Base-by-base conservation (phyloP, 2,888 invertebrate species). In the Dynastes maya region DNA sequence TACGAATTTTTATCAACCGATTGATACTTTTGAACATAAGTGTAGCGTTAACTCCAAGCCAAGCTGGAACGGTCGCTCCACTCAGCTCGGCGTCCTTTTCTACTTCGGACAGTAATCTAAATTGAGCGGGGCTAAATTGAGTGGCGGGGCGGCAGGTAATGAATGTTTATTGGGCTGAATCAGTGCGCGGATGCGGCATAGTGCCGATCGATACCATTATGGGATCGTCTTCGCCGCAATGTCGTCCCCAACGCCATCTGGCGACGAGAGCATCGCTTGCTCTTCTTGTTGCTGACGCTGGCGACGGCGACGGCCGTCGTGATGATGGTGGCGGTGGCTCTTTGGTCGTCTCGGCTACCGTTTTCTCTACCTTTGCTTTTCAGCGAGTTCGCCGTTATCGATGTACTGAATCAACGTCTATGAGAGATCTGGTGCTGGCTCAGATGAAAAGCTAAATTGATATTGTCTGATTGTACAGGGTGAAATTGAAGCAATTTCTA, bases 141-240 rank as follows among this genome's bases (percentile, higher is more conserved):
- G 86, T 87, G 85, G 86, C 85, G 86, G 85, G 85, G 85, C 79
- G 84, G 83, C 85, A 86, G 86, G 87, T 87, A 88, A 88, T 87
- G 88, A 88, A 88, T 88, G 87, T 88, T 88, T 87, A 87, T 87
- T 86, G 87, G 84, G 82, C 85, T 84, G 87, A 88, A 88, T 87
- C 87, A 86, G 86, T 83, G 86, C 86, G 85, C 85, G 82, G 84
- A 84, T 81, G 81, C 81, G 83, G 82, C 81, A 79, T 80, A 79
- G 80, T 80, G 75, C 79, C 80, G 82, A 83, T 84, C 84, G 83
- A 84, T 84, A 84, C 68, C 63, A 61, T 74, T 74, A 63, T 74
- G 61, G 68, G 68, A 51, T 53, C 51, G 68, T 68, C 68, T 49
- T 53, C 68, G 72, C 72, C 72, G 63, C 72, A 61, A 74, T 74